Base-by-base conservation (phyloP, 2,797 vertebrate genomes). In the Melanogrammus aeglefinus region DNA sequence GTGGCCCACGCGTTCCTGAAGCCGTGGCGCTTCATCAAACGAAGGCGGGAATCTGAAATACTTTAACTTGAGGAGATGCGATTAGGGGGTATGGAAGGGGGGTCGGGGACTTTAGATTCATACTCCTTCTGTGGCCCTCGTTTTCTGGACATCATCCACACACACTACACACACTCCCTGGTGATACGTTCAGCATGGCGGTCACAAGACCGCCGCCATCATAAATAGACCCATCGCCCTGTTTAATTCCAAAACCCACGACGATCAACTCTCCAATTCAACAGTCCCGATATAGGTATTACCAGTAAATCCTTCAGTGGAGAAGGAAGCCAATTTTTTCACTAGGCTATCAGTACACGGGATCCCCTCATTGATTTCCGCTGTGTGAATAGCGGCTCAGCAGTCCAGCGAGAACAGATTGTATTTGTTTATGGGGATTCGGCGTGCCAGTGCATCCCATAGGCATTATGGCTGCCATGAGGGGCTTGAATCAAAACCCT, bases 191-290 rank as follows among this genome's bases (percentile, higher is more conserved):
- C 73, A 51, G 47, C 69, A 8, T 73, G 29, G 38, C 72, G 27
- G n/a, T n/a, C 74, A 70, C 73, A 29, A 29, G 66, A 70, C 66
- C 66, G 29, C 27, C 66, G 27, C 66, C 66, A 70, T 31, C 66
- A 70, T 80, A 81, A 41, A n/a, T n/a, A n/a, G 73, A 69, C 76
- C 79, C 77, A 82, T 81, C 73, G 81, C 81, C 57, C 89, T 83
- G 84, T 86, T 90, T 92, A 91, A 92, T 92, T 91, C 79, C 86
- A 87, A 78, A 78, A 83, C 36, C 24, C n/a, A n/a, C n/a, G n/a
- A 35, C 86, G 90, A 92, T 93, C 92, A 93, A 93, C n/a, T 93
- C 88, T 88, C 89, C 88, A 93, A 93, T 93, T n/a, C 92, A 93
- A 78, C 87, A 82, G 77, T n/a, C 73, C 29, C 79, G 35, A 80